A percentile compares a stretch with the other conserved stretches of the same genome.
These are phyloP conservation scores for Arenaria interpres DNA, from an alignment of 2,113 vertebrate genomes.

Conservation along the genomic window DNA sequence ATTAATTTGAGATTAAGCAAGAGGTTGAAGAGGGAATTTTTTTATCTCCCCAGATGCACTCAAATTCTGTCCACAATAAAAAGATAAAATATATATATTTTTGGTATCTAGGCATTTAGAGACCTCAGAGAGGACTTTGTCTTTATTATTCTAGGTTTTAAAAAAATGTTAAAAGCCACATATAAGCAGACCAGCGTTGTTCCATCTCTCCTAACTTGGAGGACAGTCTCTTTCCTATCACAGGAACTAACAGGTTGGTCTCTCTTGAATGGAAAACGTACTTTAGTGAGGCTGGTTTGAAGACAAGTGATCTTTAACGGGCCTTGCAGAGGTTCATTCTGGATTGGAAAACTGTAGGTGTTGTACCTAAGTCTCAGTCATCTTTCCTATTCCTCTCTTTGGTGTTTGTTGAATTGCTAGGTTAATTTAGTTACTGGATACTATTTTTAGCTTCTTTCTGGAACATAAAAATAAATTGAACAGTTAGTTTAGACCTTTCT, in stretches of 20 bases:
- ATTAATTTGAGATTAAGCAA: background rate
- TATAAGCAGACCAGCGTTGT: background rate
- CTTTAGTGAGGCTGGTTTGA: background rate
- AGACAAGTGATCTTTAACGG: background rate
- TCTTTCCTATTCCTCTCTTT: background rate
- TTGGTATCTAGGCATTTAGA: background rate
- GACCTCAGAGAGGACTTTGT: background rate
- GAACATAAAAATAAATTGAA: too few species aligned
- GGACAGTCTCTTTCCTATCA: background rate
- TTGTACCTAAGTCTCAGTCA: background rate
- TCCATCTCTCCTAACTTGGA: background rate
- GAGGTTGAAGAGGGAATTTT: background rate
- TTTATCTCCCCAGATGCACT: background rate
- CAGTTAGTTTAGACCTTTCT: background rate
- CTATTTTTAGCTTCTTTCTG: background rate
- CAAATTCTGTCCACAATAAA: background rate
- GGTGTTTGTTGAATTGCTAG: background rate
- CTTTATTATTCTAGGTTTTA: background rate
- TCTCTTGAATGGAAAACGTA: background rate
- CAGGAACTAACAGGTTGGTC: background rate
- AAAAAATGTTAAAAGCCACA: background rate
- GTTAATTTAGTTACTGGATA: background rate
- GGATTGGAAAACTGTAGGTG: background rate
- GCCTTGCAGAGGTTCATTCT: background rate
- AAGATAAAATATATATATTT: background rate